phyloP scores from a whole-genome alignment of 2,797 vertebrate genomes.

The Denticeps clupeoides region DNA sequence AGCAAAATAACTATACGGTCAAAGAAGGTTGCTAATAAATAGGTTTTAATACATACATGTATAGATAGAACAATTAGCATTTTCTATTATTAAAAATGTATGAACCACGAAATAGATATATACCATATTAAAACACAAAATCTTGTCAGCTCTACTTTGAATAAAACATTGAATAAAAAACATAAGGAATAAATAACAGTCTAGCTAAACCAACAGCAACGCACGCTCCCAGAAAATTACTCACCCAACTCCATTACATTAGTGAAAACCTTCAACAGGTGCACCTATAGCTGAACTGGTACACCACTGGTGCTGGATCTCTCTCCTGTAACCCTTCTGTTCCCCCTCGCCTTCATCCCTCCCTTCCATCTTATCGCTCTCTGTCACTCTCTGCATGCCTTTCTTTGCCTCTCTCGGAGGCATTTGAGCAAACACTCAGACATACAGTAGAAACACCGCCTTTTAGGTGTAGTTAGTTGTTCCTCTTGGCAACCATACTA shows the following conservation, averaged over 20 bases:
- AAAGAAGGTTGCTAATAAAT: no score
- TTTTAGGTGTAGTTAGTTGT: conserved; percentile 24
- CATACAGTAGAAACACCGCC: conserved; percentile 2
- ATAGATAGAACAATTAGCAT: no score
- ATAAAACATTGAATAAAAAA: no score
- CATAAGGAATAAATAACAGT: no score
- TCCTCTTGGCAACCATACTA: conserved; percentile 32
- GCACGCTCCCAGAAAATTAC: no score
- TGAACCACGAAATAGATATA: no score
- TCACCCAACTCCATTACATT: conserved; percentile 15
- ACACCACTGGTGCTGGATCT: conserved; percentile 4
- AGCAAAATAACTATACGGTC: no score
- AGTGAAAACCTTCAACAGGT: conserved; percentile 12
- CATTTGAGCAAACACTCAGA: conserved; percentile 14
- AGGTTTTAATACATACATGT: no score
- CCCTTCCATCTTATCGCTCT: conserved; percentile 2
- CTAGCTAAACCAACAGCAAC: no score
- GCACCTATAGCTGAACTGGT: conserved; percentile 4
- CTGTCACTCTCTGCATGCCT: conserved; percentile 4
- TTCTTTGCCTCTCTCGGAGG: conserved; percentile 1
- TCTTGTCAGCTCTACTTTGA: no score
- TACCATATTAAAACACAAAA: no score
- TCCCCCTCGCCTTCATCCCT: background rate
- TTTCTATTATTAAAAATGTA: no score
- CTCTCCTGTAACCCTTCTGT: background rate